Evolutionary conservation across 1,140 invertebrate genomes (phyloP), one percentile per base, ranked within the genome.

Genomic region (Heliconius hewitsoni): DNA sequence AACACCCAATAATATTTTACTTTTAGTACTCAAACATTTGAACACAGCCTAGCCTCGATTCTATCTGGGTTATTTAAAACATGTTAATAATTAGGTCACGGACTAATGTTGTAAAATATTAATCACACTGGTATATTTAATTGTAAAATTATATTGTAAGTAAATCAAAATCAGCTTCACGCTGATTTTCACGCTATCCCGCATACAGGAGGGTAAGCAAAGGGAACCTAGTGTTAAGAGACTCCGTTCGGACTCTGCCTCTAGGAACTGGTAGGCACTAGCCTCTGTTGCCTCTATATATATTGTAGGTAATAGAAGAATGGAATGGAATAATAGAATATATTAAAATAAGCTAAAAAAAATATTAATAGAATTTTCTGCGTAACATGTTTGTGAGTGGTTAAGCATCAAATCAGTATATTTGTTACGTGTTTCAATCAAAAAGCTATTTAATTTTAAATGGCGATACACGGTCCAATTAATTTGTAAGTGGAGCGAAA

Each of bases 401-500:
- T 66, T 66, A 76, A 70, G 37, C 74, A 50, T 76, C 74, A 76
- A 71, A 76, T 76, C 39, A 60, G 70, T 30, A 66, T 27, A 71
- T 76, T 71, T 27, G 75, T 71, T 46, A 76, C 57, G 60, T 76
- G 75, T 76, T 76, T 76, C 60, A 76, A 76, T 76, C 52, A 76
- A 60, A 74, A 74, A 19, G 73, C 73, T 74, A 76, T 76, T 76
- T 76, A 50, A 71, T 76, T 76, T 46, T 76, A 39, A 39, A 30
- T 39, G 37, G 16, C 30, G 46, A 50, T 42, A 71, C 66, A 76
- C 66, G 42, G 13, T 66, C 75, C 75, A 76, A 76, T 76, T 76
- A 76, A 76, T 76, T 76, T 76, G 75, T 76, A 76, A 60, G 42
- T 42, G 74, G 75, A 76, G 66, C 39, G 39, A 71, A 70, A 76